A percentile compares a stretch with the other conserved stretches of the same genome.
Evolutionary conservation across 2,797 vertebrate genomes (phyloP).

Genomic region (Epinephelus coioides): DNA sequence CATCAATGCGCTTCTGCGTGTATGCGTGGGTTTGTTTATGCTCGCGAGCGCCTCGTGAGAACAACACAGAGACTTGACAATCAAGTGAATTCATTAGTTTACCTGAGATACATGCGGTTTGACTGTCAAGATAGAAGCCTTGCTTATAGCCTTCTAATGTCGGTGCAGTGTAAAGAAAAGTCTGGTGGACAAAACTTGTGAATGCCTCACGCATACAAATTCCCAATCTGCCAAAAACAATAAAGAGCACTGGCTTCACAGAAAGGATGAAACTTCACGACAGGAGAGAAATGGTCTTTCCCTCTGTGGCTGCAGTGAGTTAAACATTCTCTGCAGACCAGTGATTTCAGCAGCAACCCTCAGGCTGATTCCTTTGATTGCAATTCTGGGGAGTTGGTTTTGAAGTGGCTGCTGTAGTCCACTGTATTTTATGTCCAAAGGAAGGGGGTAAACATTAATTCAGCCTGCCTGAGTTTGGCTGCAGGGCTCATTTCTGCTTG

Average conservation of each 20-base stretch:
- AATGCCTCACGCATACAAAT: slow-evolving; percentile 43
- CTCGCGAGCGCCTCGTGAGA: slow-evolving; percentile 5
- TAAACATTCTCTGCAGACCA: slow-evolving; percentile 41
- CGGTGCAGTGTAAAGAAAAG: neutral
- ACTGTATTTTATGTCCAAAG: slow-evolving; percentile 43
- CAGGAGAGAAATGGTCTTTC: slow-evolving; percentile 14
- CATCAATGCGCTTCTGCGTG: neutral
- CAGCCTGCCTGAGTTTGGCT: slow-evolving; percentile 28
- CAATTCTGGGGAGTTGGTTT: slow-evolving; percentile 47
- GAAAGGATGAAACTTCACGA: neutral
- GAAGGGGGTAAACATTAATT: slow-evolving; percentile 38
- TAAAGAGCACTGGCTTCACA: slow-evolving; percentile 21
- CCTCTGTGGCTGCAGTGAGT: slow-evolving; percentile 34
- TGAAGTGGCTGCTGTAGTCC: slow-evolving; percentile 52
- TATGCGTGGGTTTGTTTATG: slow-evolving; percentile 14
- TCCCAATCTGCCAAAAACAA: slow-evolving; percentile 29
- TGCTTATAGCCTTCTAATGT: neutral
- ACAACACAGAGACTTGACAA: neutral
- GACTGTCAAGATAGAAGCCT: slow-evolving; percentile 22
- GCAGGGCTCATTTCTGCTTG: slow-evolving; percentile 18
- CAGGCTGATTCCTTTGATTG: slow-evolving; percentile 62
- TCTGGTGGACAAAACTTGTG: neutral
- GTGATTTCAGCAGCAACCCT: slow-evolving; percentile 61
- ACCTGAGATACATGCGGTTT: slow-evolving; percentile 11
- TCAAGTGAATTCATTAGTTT: slow-evolving; percentile 25